Conservation (phyloP, 2,113 vertebrate genomes). For the Dromaius novaehollandiae region DNA sequence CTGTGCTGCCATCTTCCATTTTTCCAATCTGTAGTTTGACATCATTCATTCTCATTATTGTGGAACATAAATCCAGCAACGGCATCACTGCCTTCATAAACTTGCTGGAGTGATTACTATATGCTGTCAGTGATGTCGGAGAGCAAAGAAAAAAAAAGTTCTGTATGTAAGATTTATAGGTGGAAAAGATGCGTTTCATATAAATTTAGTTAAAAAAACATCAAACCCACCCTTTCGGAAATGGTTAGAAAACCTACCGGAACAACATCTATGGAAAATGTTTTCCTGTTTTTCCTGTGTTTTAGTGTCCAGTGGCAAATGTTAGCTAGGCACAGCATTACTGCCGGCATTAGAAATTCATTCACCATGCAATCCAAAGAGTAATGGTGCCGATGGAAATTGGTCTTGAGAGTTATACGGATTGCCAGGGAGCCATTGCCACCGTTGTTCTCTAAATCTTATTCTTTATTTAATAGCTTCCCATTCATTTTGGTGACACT, state of each 20-base stretch:
- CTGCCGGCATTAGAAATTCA: background rate
- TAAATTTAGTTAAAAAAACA: background rate
- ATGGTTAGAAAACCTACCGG: background rate
- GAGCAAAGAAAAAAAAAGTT: background rate
- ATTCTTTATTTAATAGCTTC: background rate
- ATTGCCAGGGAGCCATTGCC: background rate
- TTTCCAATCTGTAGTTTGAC: conserved; percentile 40
- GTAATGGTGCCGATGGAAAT: background rate
- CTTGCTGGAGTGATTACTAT: background rate
- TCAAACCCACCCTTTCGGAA: background rate
- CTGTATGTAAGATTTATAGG: background rate
- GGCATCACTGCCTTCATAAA: conserved; percentile 1
- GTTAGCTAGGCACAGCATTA: background rate
- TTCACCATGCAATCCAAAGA: background rate
- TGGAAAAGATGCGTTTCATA: background rate
- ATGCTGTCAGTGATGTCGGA: background rate
- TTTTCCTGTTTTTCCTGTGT: background rate
- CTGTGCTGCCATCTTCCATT: conserved; percentile 6
- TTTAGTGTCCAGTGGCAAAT: background rate
- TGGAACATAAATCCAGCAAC: conserved; percentile 36
- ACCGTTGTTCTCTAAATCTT: background rate
- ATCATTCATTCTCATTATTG: conserved; percentile 37
- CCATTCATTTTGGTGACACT: background rate
- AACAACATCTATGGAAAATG: background rate
- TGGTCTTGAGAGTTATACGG: background rate